These are phyloP conservation scores for Stegostoma tigrinum DNA, from an alignment of 2,113 vertebrate genomes.

Conservation along the genomic window DNA sequence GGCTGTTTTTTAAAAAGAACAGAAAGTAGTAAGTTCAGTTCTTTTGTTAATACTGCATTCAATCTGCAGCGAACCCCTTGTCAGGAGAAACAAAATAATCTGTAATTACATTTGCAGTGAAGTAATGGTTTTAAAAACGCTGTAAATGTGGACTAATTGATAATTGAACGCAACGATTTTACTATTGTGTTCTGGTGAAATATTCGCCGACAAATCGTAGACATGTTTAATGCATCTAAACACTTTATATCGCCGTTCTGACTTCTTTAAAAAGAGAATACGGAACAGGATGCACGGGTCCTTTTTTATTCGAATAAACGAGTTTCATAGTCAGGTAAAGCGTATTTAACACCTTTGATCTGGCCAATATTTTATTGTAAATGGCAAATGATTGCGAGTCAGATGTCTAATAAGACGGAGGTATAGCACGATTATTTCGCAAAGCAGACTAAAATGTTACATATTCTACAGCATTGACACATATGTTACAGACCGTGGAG, in stretches of 20 bases:
- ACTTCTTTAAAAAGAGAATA: neutral
- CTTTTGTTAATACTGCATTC: neutral
- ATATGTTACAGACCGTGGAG: neutral
- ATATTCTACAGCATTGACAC: neutral
- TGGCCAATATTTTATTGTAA: neutral
- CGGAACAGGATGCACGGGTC: neutral
- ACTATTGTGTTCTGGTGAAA: neutral
- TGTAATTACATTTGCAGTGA: neutral
- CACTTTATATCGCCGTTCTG: neutral
- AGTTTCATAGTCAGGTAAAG: neutral
- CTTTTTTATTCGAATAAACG: neutral
- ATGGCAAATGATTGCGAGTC: neutral
- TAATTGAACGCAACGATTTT: neutral
- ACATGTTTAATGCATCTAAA: neutral
- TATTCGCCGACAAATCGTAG: no score
- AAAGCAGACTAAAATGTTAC: neutral
- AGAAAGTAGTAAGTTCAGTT: neutral
- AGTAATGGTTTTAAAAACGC: neutral
- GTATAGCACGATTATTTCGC: neutral
- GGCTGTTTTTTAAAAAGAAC: neutral
- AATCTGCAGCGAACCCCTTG: neutral
- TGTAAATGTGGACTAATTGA: neutral
- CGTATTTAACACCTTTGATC: neutral
- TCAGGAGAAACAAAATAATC: neutral
- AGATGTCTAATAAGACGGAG: neutral